phyloP scores from a whole-genome alignment of 2,797 vertebrate genomes.

The Propithecus perrieri region DNA sequence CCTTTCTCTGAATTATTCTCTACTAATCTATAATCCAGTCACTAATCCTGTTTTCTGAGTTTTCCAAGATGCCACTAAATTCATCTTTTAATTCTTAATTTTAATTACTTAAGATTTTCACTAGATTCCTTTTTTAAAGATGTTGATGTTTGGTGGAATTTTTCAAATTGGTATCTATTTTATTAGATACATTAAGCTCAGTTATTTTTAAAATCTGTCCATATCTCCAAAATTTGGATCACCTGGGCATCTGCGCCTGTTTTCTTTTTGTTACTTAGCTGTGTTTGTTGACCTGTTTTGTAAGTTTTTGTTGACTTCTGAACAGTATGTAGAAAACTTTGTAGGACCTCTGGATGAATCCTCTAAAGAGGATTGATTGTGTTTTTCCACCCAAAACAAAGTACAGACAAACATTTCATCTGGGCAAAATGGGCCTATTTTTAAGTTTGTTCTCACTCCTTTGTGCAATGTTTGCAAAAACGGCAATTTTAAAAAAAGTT shows the following conservation, averaged over 20 bases:
- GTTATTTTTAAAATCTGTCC: background rate
- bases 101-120: background rate
- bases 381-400: background rate
- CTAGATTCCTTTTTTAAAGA: background rate
- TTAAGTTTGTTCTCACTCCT: constrained; percentile 18
- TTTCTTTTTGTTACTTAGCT: background rate
- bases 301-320: background rate
- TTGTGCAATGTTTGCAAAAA: background rate
- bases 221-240: background rate
- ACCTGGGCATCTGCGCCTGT: background rate
- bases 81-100: background rate
- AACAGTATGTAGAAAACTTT: background rate
- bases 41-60: background rate
- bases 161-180: background rate
- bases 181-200: background rate
- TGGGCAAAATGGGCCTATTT: background rate
- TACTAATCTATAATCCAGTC: background rate
- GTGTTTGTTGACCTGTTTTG: background rate
- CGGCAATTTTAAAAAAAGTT: background rate
- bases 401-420: background rate
- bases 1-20: background rate
- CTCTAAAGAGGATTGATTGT: background rate
- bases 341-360: background rate
- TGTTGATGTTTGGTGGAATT: background rate
- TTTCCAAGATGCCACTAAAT: background rate